These are phyloP conservation scores for Heliconius hermathena DNA, from an alignment of 1,140 invertebrate genomes.

Conservation along the genomic window DNA sequence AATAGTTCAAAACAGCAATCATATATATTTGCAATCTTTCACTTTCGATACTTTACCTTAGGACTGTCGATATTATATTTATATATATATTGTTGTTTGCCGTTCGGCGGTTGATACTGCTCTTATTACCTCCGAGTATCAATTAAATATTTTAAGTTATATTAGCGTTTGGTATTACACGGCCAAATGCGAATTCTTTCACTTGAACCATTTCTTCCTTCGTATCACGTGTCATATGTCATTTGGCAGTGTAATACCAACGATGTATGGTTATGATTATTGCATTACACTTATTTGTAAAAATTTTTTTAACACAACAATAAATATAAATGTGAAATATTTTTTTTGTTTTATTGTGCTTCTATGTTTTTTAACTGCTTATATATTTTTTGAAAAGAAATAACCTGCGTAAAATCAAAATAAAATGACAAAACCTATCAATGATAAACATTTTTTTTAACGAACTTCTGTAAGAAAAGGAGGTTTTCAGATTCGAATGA, in stretches of 20 bases:
- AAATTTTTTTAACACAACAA: constrained; percentile 80
- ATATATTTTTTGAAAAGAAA: no score
- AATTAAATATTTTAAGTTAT: constrained; percentile 77
- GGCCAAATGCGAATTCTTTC: constrained; percentile 36
- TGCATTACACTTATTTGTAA: constrained; percentile 80
- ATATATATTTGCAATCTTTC: background rate
- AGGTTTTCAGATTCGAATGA: no score
- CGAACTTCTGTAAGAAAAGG: no score
- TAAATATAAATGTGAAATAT: constrained; percentile 80
- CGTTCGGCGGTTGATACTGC: constrained; percentile 63
- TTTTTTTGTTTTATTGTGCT: constrained; percentile 58
- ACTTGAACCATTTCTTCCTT: constrained; percentile 33
- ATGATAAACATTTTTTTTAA: no score
- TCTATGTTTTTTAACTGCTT: background rate
- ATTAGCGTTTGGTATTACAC: constrained; percentile 58
- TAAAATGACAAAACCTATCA: no score
- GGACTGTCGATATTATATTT: no score
- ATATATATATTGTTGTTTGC: background rate
- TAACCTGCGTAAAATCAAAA: no score
- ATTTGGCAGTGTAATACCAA: constrained; percentile 61
- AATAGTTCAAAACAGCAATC: no score
- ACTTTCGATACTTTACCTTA: background rate
- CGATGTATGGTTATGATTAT: constrained; percentile 69
- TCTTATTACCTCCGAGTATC: constrained; percentile 82
- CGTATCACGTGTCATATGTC: constrained; percentile 34